Base-by-base conservation (phyloP, 2,797 vertebrate species). In the Corythornis leucogaster region DNA sequence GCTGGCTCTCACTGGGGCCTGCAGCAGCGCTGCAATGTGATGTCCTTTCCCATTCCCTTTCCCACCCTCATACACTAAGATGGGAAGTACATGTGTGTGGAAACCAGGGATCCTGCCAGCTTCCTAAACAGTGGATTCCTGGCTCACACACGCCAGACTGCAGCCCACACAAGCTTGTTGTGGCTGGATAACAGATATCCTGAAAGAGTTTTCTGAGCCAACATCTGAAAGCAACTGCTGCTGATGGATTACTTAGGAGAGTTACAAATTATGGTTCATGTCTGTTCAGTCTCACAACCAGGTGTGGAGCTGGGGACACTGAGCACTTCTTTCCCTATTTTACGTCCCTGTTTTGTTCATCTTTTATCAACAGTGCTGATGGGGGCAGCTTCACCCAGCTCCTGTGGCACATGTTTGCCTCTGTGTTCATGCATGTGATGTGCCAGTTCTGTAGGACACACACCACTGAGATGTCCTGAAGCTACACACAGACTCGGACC, bases 401-500 rank as follows among this genome's bases (percentile, higher is more conserved):
- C 42, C 71, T 50, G 6, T 43, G 67, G 55, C 55, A 58, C 67
- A 20, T 20, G 31, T 9, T 4, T 5, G 35, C 48, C 46, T 55
- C 1, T 7, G 66, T 55, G 28, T 58, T 61, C 4, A 0, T 8
- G 16, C 7, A 1, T 3, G 13, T 19, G 69, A 26, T 1, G 1
- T 5, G 45, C 24, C 22, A 3, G 0, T 69, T 45, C 69, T 45
- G 15, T 16, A 66, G 77, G 77, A 38, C 24, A 19, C 1, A 3
- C 55, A 16, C 57, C 51, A 11, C 3, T 7, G 2, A 43, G 46
- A 30, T 2, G 2, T 11, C 40, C 64, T 59, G 77, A 43, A 70
- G 58, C 46, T 31, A n/a, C 40, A 26, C 45, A 18, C 3, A 7
- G n/a, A 18, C 46, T 35, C 0, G 0, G 31, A 17, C 11, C 33